Base-by-base conservation (phyloP, 2,113 vertebrate genomes). In the Willisornis vidua region DNA sequence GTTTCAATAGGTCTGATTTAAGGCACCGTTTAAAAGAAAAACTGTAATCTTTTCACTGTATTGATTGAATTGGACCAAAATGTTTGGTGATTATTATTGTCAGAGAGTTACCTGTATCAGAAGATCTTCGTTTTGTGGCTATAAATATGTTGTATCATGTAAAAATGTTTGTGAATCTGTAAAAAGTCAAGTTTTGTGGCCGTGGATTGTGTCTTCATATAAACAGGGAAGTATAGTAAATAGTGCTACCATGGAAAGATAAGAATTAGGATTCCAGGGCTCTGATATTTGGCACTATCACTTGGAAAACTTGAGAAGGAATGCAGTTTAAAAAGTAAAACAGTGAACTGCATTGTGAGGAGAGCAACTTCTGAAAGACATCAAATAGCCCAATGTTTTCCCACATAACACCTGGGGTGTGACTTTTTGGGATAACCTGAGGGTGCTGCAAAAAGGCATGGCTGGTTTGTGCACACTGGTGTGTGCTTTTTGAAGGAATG, bases 321-420 rank as follows among this genome's bases (percentile, higher is more conserved):
- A 16, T 45, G 12, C 14, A 24, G 3, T 48, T 78, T 46, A 25
- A 51, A 68, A 62, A 61, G 3, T 85, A 23, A 39, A 55, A 41
- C 7, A 24, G 19, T 46, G 24, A 81, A 45, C 28, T 81, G 52
- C 39, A 24, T 51, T 91, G 23, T 81, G 37, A 62, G 28, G n/a
- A 57, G 9, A 37, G 8, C 13, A 52, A 3, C 24, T 87, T 74
- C 37, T 2, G 0, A 20, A 65, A 61, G 28, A 46, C 10, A 6
- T 49, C 12, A 57, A 31, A 35, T 51, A 61, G 9, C 12, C 22
- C 5, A 45, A 0, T 19, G 4, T 65, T 76, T 67, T 67, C 18
- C 16, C 8, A 3, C 4, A 5, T 84, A 37, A 52, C 0, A 0
- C n/a, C 24, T 28, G 31, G 9, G 1, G 0, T 52, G 6, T 92